Evolutionary conservation across 2,888 invertebrate species (phyloP).

Genomic region (Thera obeliscata): DNA sequence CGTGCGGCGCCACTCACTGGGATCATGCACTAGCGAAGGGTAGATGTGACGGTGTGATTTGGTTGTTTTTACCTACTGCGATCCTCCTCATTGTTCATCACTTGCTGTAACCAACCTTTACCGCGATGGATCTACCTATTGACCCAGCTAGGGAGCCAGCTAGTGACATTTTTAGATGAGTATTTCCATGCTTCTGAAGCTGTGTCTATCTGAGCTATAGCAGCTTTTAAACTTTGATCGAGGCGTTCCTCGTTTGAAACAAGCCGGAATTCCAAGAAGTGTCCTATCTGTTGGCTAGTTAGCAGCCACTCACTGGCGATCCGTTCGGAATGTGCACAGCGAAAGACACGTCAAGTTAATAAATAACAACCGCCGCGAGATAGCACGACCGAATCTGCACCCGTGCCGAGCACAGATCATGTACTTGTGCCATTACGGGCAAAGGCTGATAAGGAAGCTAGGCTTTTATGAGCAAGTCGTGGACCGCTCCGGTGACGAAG

Average conservation of each 20-base stretch:
- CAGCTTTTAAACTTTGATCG: neutral
- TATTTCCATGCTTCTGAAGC: neutral
- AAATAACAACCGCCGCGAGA: constrained; percentile 67
- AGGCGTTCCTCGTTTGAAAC: neutral
- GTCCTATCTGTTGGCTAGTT: constrained; percentile 16
- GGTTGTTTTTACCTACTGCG: constrained; percentile 30
- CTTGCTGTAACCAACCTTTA: too few species aligned
- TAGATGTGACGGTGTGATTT: constrained; percentile 42
- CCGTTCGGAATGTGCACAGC: constrained; percentile 72
- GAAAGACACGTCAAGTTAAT: constrained; percentile 78
- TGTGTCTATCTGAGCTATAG: neutral
- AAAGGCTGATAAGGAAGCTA: constrained; percentile 1
- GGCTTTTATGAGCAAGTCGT: neutral
- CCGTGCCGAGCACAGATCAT: constrained; percentile 20
- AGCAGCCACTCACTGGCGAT: constrained; percentile 54
- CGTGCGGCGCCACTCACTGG: constrained; percentile 75
- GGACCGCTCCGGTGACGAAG: neutral
- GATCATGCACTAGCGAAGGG: constrained; percentile 40
- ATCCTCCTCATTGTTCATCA: neutral
- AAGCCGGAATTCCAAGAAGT: neutral
- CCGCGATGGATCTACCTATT: too few species aligned
- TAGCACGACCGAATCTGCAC: constrained; percentile 50
- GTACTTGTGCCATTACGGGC: neutral
- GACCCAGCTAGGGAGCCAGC: neutral
- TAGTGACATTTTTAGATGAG: neutral